phyloP scores from a whole-genome alignment of 2,797 vertebrate species.

The Muscicapa striata region DNA sequence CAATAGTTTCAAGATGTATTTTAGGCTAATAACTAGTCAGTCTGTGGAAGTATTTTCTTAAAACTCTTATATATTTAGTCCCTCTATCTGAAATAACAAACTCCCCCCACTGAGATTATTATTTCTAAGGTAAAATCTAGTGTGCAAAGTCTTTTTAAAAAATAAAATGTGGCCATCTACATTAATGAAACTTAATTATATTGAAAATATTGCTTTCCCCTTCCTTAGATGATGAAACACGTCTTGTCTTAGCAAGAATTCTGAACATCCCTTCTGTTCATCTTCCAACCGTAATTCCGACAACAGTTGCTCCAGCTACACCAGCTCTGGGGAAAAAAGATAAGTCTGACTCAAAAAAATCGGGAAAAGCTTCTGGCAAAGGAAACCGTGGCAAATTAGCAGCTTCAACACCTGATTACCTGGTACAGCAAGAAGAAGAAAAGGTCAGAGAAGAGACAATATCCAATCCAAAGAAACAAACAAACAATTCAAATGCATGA shows the following conservation, averaged over 20 bases:
- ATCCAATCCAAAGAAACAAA: background rate
- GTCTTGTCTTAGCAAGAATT: constrained; percentile 63
- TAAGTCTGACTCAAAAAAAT: constrained; percentile 58
- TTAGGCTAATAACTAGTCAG: background rate
- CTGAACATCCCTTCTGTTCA: constrained; percentile 74
- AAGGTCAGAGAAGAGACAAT: constrained; percentile 51
- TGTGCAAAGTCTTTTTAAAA: background rate
- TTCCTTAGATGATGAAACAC: constrained; percentile 38
- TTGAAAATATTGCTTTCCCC: background rate
- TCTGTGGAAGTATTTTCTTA: background rate
- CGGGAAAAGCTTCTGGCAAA: constrained; percentile 59
- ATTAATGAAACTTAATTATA: background rate
- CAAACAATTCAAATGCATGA: background rate
- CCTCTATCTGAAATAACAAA: background rate
- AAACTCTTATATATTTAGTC: background rate
- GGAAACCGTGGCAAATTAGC: background rate
- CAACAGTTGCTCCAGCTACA: background rate
- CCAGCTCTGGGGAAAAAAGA: constrained; percentile 51
- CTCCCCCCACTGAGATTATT: accelerated
- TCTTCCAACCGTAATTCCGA: constrained; percentile 32
- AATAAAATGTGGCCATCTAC: background rate
- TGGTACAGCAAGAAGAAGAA: constrained; percentile 63
- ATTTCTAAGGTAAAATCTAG: background rate
- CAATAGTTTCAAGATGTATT: background rate
- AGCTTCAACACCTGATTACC: constrained; percentile 12